Percentiles rank a stretch among this genome's conserved stretches.
Conservation (phyloP, 1,140 invertebrate genomes). For the Dendroctonus valens region DNA sequence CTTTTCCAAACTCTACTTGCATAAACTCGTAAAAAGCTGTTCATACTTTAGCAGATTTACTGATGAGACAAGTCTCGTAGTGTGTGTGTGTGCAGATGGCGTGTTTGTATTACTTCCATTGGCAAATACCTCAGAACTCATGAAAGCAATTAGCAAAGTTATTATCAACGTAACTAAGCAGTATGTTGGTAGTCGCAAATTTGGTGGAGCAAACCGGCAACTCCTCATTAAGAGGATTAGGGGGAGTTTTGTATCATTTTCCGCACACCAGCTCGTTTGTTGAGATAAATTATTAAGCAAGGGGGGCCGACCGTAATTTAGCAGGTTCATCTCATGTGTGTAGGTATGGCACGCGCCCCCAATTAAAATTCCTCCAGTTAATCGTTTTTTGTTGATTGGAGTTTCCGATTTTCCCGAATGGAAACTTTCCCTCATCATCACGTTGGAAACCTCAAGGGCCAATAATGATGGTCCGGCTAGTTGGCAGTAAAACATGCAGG, state of each 20-base stretch:
- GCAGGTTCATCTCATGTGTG: neutral
- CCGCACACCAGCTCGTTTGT: conserved; percentile 13
- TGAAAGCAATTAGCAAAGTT: neutral
- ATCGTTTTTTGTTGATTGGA: too few species aligned
- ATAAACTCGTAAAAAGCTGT: neutral
- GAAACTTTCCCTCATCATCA: too few species aligned
- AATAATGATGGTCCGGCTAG: too few species aligned
- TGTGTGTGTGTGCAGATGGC: neutral
- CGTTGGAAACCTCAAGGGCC: too few species aligned
- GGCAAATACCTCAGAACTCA: neutral
- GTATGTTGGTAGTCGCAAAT: conserved; percentile 10
- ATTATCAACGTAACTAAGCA: conserved; percentile 3
- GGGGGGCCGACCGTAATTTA: conserved; percentile 9
- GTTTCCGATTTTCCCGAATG: too few species aligned
- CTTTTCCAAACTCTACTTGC: too few species aligned
- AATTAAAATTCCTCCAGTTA: too few species aligned
- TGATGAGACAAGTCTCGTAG: neutral
- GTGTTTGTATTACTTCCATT: neutral
- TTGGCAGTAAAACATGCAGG: too few species aligned
- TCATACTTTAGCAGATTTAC: neutral
- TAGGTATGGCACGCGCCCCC: too few species aligned
- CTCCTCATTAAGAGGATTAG: conserved; percentile 14
- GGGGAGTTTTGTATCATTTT: conserved; percentile 13
- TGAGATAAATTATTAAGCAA: conserved; percentile 15
- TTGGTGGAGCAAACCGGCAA: neutral